These are phyloP conservation scores for Trinorchestia longiramus DNA, from an alignment of 1,140 invertebrate genomes.

Conservation along the genomic window DNA sequence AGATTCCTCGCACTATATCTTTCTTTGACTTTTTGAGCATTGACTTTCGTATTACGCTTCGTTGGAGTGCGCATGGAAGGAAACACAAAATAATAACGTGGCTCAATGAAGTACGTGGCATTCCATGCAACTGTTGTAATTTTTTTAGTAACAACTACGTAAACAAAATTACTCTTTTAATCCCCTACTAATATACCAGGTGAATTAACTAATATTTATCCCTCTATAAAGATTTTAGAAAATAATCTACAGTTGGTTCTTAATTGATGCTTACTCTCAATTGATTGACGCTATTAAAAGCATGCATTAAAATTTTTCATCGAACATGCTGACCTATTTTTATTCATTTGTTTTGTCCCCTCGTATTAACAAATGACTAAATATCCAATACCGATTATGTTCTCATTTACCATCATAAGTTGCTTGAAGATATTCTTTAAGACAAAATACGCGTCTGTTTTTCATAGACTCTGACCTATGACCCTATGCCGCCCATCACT, in stretches of 20 bases:
- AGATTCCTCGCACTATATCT: too few species aligned
- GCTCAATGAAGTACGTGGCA: not conserved
- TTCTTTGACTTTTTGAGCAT: too few species aligned
- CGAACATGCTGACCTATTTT: not conserved
- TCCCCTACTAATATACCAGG: not conserved
- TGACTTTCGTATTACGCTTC: not conserved
- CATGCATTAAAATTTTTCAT: not conserved
- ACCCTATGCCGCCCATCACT: not conserved
- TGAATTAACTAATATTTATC: not conserved
- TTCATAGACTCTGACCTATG: not conserved
- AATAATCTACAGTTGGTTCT: not conserved
- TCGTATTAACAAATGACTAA: not conserved
- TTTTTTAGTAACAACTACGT: not conserved
- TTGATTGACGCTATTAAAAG: not conserved
- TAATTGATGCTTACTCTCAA: not conserved
- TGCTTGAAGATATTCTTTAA: not conserved
- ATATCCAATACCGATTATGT: not conserved
- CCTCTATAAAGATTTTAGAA: not conserved
- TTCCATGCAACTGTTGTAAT: not conserved
- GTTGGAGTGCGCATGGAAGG: not conserved
- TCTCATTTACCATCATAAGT: not conserved
- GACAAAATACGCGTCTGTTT: not conserved
- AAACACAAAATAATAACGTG: not conserved
- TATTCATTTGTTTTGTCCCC: not conserved
- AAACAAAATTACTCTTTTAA: not conserved